Base-by-base conservation (phyloP, 2,888 invertebrate genomes). In the Xanthia togata region DNA sequence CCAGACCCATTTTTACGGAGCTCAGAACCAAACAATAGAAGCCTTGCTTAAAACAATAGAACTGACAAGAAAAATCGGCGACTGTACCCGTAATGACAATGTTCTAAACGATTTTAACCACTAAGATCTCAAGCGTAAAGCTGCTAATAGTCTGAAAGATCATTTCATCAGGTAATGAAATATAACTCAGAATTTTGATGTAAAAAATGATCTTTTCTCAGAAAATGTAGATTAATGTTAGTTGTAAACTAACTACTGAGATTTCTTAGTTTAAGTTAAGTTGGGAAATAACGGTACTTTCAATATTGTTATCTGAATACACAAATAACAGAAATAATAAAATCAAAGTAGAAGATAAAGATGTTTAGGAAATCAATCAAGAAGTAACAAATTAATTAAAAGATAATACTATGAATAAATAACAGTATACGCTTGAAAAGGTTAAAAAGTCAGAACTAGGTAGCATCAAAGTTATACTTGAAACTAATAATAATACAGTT, bases 1-100 rank as follows among this genome's bases (percentile, higher is more conserved):
- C 85, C 69, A 75, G 67, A 55, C 38, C 26, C 60, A 74, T 55
- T 75, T 81, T 78, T 87, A 78, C 70, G 81, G 47, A 62, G n/a
- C 87, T 76, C 60, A 75, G 57, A 63, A 74, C n/a, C 3, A 69
- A 78, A 87, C 84, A 87, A 86, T 72, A 76, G 74, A 57, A 14
- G n/a, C 31, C 67, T 47, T 67, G 59, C 59, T 71, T 82, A 78
- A 85, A 85, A 87, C 85, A 87, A 88, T 77, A 76, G 67, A 73
- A 67, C 23, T 79, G 79, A 67, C 73, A 79, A 74, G 81, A 73
- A 85, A 47, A 62, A 26, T 55, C 70, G n/a, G 53, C 31, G 26
- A 59, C 65, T 55, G 38, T 69, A 55, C 20, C 41, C 57, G 6
- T 60, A 38, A 38, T 3, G 23, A 17, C 4, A 55, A 35, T 35